A percentile compares a stretch with the other conserved stretches of the same genome.
Conservation (phyloP, 2,113 vertebrate genomes). For the Psilopsiagon aymara region DNA sequence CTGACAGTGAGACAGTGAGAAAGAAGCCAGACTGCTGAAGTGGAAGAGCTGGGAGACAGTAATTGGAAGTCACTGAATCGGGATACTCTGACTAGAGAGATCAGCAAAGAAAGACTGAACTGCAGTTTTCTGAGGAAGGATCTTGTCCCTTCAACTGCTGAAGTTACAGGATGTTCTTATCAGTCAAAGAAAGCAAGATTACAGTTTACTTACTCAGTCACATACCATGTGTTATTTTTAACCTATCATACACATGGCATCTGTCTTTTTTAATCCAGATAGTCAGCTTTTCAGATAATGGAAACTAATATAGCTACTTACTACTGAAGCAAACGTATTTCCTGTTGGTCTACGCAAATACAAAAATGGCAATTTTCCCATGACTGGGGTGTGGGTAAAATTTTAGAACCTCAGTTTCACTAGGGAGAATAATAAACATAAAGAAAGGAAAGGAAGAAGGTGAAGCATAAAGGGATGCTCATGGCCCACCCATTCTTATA, state of each 20-base stretch:
- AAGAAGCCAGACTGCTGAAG: background rate
- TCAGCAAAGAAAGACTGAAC: background rate
- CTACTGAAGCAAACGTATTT: background rate
- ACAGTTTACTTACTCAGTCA: background rate
- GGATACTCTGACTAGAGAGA: background rate
- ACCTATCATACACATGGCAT: background rate
- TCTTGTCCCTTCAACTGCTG: background rate
- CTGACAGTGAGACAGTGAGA: background rate
- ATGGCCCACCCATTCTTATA: background rate
- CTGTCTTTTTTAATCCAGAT: background rate
- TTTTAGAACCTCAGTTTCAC: background rate
- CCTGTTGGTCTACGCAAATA: background rate
- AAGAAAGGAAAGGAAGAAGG: background rate
- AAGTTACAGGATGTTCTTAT: background rate
- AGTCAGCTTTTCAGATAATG: background rate
- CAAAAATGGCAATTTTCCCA: background rate
- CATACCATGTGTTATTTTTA: constrained; percentile 1
- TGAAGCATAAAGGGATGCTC: background rate
- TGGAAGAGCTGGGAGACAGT: background rate
- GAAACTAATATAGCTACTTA: background rate
- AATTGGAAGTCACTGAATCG: accelerated
- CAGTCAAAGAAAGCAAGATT: background rate
- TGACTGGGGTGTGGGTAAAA: background rate
- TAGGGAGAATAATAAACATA: constrained; percentile 12
- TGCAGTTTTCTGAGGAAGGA: background rate